Conservation (phyloP, 2,888 invertebrate genomes). For the Eledone cirrhosa region DNA sequence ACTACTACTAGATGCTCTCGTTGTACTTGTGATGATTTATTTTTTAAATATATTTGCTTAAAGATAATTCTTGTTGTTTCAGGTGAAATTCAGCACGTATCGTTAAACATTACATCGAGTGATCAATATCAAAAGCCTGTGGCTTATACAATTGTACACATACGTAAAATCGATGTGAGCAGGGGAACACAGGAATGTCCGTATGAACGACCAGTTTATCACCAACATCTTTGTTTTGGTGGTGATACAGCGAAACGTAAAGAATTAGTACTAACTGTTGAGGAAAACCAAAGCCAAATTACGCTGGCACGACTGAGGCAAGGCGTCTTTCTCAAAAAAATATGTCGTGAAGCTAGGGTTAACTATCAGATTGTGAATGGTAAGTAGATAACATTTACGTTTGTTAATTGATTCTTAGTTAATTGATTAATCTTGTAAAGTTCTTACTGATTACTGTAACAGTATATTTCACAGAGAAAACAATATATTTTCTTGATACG, state of each 20-base stretch:
- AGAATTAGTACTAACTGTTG: not conserved
- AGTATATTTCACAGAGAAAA: too few species aligned
- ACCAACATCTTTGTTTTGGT: constrained; percentile 17
- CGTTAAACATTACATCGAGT: not conserved
- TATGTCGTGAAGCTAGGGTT: not conserved
- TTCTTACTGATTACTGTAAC: too few species aligned
- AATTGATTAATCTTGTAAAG: too few species aligned
- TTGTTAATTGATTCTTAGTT: too few species aligned
- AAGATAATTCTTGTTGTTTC: not conserved
- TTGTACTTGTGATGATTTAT: too few species aligned
- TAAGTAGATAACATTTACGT: not conserved
- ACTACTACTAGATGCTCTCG: too few species aligned
- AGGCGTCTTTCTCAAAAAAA: not conserved
- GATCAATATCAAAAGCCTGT: not conserved
- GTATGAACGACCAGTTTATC: not conserved
- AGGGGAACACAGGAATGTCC: not conserved
- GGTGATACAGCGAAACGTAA: not conserved
- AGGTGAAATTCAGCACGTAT: constrained; percentile 1
- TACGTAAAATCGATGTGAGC: not conserved
- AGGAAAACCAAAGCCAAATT: not conserved
- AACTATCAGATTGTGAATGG: constrained; percentile 8
- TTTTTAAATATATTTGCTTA: not conserved
- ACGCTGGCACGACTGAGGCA: not conserved
- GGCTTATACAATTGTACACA: constrained; percentile 5
- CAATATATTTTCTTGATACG: too few species aligned